Base-by-base conservation (phyloP, 1,140 invertebrate species). In the Drosophila nikananu region DNA sequence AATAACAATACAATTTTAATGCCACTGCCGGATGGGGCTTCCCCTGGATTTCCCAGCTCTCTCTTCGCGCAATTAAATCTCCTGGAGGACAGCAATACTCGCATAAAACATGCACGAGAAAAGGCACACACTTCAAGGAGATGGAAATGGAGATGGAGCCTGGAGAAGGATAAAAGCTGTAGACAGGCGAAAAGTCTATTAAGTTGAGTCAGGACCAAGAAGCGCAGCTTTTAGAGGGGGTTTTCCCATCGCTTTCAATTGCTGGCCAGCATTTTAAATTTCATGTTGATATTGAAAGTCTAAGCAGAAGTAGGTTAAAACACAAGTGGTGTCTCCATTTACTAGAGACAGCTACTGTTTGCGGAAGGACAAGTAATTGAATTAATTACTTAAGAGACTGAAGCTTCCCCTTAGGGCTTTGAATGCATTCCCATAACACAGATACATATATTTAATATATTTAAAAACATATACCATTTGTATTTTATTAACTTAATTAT, bases 1-100 rank as follows among this genome's bases (percentile, higher is more conserved):
- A 76, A 86, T 86, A 86, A 86, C 80, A 87, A 83, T 89, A 87
- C 84, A 83, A 81, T 89, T 87, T 87, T 71, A 89, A 83, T 87
- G 83, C 77, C 84, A 61, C 70, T 80, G 52, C 41, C 52, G 39
- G 59, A 37, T 46, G 64, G 42, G 41, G 35, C 37, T 46, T 61
- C 49, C 48, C 23, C 54, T 25, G 21, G 39, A 58, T 21, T 54
- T 39, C 13, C 4, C 51, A 2, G 30, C 30, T 21, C 51, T 7
- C n/a, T 17, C 13, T 35, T 44, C 59, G 44, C 64, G 83, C 80
- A 87, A 87, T 87, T 89, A 87, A 89, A 83, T 87, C 67, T 64
- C 68, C 80, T 12, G 32, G 32, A 32, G 9, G 32, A 32, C 9
- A 19, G 23, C 60, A 15, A 46, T 46, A 37, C 61, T 41, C 60